phyloP scores from a whole-genome alignment of 2,797 vertebrate genomes.

The Rhinoraja longicauda region DNA sequence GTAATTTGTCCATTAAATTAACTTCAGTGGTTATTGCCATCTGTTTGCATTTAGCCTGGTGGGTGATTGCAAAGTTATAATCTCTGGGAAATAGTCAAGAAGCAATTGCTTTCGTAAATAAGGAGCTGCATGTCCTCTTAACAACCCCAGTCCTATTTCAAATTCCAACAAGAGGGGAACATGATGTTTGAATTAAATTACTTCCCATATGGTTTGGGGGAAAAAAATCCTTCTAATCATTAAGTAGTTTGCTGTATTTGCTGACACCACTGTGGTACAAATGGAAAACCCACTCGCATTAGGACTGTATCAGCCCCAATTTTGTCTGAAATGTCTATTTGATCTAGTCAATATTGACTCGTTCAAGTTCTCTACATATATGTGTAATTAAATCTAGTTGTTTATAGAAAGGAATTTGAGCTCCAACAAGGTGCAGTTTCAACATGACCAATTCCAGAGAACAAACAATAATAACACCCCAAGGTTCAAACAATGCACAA shows the following conservation, averaged over 20 bases:
- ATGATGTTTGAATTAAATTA: background rate
- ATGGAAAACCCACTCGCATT: background rate
- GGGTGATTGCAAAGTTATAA: constrained; percentile 27
- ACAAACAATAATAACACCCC: background rate
- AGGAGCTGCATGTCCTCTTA: constrained; percentile 4
- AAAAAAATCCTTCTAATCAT: background rate
- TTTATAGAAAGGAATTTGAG: background rate
- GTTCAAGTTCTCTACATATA: background rate
- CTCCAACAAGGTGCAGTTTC: background rate
- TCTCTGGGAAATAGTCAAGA: constrained; percentile 23
- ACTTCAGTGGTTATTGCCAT: constrained; percentile 24
- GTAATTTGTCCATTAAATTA: constrained; percentile 19
- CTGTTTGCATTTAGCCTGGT: constrained; percentile 24
- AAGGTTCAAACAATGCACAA: background rate
- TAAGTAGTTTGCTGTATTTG: background rate
- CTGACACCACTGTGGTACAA: background rate
- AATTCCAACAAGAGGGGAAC: constrained; percentile 7
- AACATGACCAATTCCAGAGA: background rate
- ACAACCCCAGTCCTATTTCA: constrained; percentile 4
- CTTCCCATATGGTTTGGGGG: background rate
- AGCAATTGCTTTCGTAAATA: background rate
- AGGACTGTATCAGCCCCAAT: background rate
- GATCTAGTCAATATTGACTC: background rate
- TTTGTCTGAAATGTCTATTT: background rate
- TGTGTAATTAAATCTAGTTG: background rate